These are phyloP conservation scores for Aurelia coerulea DNA, from an alignment of 30 jellyfish, hydroid and myxozoan species.

Conservation along the genomic window DNA sequence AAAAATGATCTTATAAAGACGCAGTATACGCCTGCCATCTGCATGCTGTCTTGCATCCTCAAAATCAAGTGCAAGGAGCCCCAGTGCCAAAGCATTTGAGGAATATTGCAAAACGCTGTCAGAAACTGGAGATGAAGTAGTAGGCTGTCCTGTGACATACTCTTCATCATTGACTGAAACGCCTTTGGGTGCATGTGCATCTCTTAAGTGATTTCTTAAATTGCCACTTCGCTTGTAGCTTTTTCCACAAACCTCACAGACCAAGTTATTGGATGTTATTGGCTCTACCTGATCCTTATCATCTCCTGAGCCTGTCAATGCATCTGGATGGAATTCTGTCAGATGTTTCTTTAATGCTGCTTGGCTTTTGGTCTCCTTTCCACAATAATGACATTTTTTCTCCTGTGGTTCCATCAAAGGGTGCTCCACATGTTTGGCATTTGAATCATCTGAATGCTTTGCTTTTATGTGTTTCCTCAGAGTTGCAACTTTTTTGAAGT, in stretches of 20 bases:
- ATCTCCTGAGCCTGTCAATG: too few relatives aligned
- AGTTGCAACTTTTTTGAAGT: not conserved
- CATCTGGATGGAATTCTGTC: too few relatives aligned
- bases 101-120: conserved; percentile 2
- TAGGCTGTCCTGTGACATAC: conserved; percentile 19
- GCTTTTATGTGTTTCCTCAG: not conserved
- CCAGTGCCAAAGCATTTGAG: conserved; percentile 21
- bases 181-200: conserved; percentile 38
- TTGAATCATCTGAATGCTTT: not conserved
- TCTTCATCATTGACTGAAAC: conserved; percentile 34
- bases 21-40: conserved; percentile 26
- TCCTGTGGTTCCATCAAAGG: not conserved
- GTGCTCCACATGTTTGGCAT: not conserved
- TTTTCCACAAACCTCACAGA: conserved; percentile 25
- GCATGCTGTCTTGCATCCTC: conserved; percentile 29
- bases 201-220: conserved; percentile 37
- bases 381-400: not conserved
- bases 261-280: conserved; percentile 3
- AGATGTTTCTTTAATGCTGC: too few relatives aligned
- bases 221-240: conserved; percentile 39
- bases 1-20: conserved; percentile 10
- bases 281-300: too few relatives aligned
- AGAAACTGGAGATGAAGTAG: not conserved
- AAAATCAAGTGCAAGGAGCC: conserved; percentile 6
- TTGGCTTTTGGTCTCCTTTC: too few relatives aligned